Percentiles rank a stretch among this genome's conserved stretches.
Conservation (phyloP, 2,113 vertebrate genomes). For the Chionodraco myersi region DNA sequence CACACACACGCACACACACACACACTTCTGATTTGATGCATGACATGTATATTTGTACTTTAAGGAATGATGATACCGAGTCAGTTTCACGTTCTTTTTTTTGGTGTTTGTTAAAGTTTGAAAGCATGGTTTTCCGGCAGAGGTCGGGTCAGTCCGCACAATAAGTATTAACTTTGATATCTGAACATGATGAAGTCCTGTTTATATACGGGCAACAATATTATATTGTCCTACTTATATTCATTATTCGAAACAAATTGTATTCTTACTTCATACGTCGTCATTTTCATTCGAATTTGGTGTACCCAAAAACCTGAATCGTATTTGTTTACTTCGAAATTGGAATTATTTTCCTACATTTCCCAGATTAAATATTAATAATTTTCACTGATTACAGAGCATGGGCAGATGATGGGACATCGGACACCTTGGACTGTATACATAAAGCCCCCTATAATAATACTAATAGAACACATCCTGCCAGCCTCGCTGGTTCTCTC, state of each 20-base stretch:
- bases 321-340: not conserved
- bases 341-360: not conserved
- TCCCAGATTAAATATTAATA: not conserved
- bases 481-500: not conserved
- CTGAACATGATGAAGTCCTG: not conserved
- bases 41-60: not conserved
- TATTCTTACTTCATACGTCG: not conserved
- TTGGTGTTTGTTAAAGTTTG: not conserved
- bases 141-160: constrained; percentile 7
- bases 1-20: constrained; percentile 1
- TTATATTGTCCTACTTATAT: not conserved
- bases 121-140: not conserved
- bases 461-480: not conserved
- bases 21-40: constrained; percentile 3
- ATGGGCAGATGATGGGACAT: not conserved
- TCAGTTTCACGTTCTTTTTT: not conserved
- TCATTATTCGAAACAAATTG: not conserved
- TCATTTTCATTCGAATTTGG: not conserved
- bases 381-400: not conserved
- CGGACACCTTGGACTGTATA: not conserved
- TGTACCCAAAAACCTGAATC: not conserved
- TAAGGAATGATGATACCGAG: not conserved
- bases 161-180: constrained; percentile 7
- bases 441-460: not conserved
- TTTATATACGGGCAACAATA: not conserved